Base-by-base conservation (phyloP, 2,888 invertebrate species). In the Scaptomyza tumidula region DNA sequence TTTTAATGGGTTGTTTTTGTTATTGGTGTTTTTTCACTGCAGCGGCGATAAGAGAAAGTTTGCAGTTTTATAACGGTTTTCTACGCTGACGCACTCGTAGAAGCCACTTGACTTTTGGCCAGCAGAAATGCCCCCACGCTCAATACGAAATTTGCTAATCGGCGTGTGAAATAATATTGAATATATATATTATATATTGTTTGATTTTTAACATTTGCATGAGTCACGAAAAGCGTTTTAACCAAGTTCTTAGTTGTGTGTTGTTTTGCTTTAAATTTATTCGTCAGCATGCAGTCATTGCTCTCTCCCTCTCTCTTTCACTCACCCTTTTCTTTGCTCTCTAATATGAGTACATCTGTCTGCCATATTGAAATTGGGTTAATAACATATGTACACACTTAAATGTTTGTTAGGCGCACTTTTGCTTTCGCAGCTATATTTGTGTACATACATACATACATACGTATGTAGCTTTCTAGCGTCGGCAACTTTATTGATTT, bases 401-500 rank as follows among this genome's bases (percentile, higher is more conserved):
- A 60, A 62, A 65, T 77, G 50, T 75, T 80, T 77, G 64, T 52
- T 63, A 13, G 45, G 61, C 76, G 71, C 57, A 64, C 67, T 86
- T 71, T 83, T 82, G 69, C 68, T 82, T 78, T 82, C 72, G 63
- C 55, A 56, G 52, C 55, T 13, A 33, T 9, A 33, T 6, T 31
- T 19, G 31, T 31, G 31, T 31, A 33, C 11, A 33, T 9, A 6
- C n/a, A n/a, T n/a, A n/a, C n/a, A n/a, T 1, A 31, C 10, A 31
- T 31, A 10, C 9, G 31, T 31, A 31, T 37, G 13, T 35, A 50
- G 50, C 19, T 57, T 49, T 56, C 57, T 48, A 67, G 53, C 27
- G n/a, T n/a, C n/a, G n/a, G n/a, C n/a, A n/a, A n/a, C n/a, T 61
- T 66, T 88, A 88, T 83, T 88, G 87, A 86, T 83, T 83, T 83